These are phyloP conservation scores for Alexandromys fortis DNA, from an alignment of 2,113 vertebrate genomes.

Conservation along the genomic window DNA sequence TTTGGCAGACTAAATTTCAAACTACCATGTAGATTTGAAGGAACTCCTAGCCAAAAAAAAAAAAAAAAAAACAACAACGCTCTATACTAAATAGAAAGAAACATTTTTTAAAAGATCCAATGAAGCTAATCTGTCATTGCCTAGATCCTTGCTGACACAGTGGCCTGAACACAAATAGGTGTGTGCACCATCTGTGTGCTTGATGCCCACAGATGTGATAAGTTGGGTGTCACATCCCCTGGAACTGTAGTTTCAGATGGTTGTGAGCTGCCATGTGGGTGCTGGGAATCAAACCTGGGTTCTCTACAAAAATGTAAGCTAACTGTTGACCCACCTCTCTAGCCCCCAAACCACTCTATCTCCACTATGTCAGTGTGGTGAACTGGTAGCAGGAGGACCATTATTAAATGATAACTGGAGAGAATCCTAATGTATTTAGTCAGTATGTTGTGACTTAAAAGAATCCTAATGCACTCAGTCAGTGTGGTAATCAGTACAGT, in stretches of 20 bases:
- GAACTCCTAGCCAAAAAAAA: not conserved
- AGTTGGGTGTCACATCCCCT: not conserved
- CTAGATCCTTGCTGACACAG: not conserved
- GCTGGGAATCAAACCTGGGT: not conserved
- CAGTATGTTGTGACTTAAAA: not conserved
- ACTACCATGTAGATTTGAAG: not conserved
- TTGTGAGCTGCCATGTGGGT: not conserved
- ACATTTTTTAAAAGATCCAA: not conserved
- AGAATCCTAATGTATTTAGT: slow-evolving; percentile 5
- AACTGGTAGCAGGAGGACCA: no score
- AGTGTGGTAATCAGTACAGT: slow-evolving; percentile 63
- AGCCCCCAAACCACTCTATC: not conserved
- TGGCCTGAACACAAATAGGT: not conserved
- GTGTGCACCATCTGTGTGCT: no score
- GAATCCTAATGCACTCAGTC: not conserved
- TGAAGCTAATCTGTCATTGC: not conserved
- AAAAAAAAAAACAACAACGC: no score
- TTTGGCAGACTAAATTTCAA: not conserved
- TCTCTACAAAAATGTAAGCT: not conserved
- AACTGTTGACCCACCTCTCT: not conserved
- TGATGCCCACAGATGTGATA: not conserved
- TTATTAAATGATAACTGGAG: slow-evolving; percentile 43
- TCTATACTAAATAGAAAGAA: not conserved
- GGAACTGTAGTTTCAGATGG: not conserved
- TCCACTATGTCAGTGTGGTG: rapidly evolving